Conservation (phyloP, 2,113 vertebrate genomes). For the Perca schrenkii region DNA sequence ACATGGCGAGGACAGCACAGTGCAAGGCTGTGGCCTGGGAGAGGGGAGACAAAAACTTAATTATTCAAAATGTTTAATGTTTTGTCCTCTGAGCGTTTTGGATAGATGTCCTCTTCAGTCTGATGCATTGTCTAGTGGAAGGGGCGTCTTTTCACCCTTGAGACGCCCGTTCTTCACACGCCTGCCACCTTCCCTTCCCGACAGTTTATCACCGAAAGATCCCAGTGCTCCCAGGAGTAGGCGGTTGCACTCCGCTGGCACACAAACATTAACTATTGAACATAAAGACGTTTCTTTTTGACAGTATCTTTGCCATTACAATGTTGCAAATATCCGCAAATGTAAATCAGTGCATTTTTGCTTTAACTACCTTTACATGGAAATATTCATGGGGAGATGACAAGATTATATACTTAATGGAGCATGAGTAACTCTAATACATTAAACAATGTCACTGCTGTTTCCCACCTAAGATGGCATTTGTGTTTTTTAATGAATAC, state of each 20-base stretch:
- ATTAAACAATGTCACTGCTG: not conserved
- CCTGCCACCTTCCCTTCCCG: conserved; percentile 2
- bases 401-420: conserved; percentile 20
- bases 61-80: conserved; percentile 24
- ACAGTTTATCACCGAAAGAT: conserved; percentile 11
- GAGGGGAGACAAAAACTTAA: conserved; percentile 17
- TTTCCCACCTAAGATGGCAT: conserved; percentile 9
- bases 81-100: conserved; percentile 6
- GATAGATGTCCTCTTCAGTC: not conserved
- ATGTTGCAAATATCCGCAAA: not conserved
- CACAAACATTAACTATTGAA: not conserved
- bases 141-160: conserved; percentile 9
- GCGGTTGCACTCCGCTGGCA: not conserved
- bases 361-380: conserved; percentile 4
- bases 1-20: conserved; percentile 30
- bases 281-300: not conserved
- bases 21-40: conserved; percentile 20
- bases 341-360: not conserved
- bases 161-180: conserved; percentile 6
- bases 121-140: conserved; percentile 9
- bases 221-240: not conserved
- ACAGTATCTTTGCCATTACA: not conserved
- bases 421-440: conserved; percentile 23
- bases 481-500: not conserved
- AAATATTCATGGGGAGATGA: conserved; percentile 14